Percentiles rank a stretch among this genome's conserved stretches.
Conservation (phyloP, 2,888 invertebrate genomes). For the Artemia sp. region DNA sequence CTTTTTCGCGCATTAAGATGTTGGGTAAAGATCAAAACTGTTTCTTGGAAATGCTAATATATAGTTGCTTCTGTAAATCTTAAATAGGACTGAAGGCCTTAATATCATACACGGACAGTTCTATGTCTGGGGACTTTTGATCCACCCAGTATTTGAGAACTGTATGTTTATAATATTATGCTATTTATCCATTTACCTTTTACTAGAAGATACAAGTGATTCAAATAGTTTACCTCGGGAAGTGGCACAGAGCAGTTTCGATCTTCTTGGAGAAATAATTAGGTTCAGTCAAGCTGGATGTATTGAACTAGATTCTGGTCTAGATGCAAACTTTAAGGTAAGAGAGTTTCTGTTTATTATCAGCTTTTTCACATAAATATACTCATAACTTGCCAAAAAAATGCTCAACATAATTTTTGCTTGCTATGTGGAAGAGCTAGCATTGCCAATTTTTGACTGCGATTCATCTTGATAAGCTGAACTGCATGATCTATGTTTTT, state of each 20-base stretch:
- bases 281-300: constrained; percentile 35
- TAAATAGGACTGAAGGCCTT: too few species aligned
- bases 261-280: constrained; percentile 34
- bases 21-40: too few species aligned
- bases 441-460: neutral
- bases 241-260: constrained; percentile 35
- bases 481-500: too few species aligned
- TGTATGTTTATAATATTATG: too few species aligned
- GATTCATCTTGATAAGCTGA: neutral
- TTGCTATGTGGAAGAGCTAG: neutral
- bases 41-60: too few species aligned
- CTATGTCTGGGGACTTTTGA: too few species aligned
- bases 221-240: constrained; percentile 27
- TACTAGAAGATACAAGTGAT: neutral
- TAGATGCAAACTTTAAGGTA: constrained; percentile 30
- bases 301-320: constrained; percentile 31
- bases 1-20: too few species aligned
- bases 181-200: neutral
- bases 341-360: constrained; percentile 10
- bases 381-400: neutral
- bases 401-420: neutral
- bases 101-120: too few species aligned
- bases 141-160: too few species aligned
- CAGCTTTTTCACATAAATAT: neutral
- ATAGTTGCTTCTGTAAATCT: too few species aligned